These are phyloP conservation scores for Galbula dea DNA, from an alignment of 2,113 vertebrate species.

Conservation along the genomic window DNA sequence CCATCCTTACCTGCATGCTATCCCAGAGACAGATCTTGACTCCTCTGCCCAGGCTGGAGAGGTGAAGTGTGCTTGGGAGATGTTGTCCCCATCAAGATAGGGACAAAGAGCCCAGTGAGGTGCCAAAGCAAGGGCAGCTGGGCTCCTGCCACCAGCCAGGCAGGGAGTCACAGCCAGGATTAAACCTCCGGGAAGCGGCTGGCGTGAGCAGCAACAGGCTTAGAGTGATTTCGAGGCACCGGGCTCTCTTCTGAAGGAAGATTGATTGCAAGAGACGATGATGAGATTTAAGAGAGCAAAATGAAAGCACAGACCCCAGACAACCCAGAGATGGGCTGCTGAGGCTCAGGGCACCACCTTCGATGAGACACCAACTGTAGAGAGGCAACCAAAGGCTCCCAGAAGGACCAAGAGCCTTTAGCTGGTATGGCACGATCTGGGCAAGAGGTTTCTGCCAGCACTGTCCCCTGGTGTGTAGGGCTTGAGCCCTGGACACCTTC, in stretches of 20 bases:
- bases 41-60: neutral
- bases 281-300: constrained; percentile 22
- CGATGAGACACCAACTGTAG: neutral
- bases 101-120: neutral
- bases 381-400: neutral
- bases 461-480: rapidly evolving
- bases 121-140: neutral
- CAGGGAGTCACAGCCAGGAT: neutral
- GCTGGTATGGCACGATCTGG: rapidly evolving
- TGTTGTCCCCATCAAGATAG: neutral
- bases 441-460: neutral
- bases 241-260: constrained; percentile 9
- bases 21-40: neutral
- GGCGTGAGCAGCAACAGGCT: constrained; percentile 4
- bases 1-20: neutral
- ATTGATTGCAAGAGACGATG: constrained; percentile 17
- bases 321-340: neutral
- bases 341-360: neutral
- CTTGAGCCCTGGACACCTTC: neutral
- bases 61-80: neutral
- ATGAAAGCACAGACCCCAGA: neutral
- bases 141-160: neutral
- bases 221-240: constrained; percentile 10
- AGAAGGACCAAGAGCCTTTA: neutral
- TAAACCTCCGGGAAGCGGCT: neutral